Percentiles rank a stretch among this genome's conserved stretches.
Evolutionary conservation across 2,113 vertebrate species (phyloP).

Genomic region (Oryzias woworae): DNA sequence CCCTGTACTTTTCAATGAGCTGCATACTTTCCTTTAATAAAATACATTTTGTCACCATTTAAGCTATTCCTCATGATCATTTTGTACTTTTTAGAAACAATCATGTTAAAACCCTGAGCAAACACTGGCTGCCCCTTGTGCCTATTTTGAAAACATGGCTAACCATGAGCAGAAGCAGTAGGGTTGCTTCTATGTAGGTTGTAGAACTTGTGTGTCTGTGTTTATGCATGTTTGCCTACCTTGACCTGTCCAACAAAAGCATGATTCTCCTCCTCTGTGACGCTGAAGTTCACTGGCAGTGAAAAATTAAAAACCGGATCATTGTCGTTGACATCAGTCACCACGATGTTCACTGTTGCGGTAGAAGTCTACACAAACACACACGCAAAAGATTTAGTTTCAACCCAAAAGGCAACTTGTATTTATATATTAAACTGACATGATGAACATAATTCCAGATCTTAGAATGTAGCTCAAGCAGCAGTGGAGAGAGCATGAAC

Average conservation of each 20-base stretch:
- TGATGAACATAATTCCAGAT: no score
- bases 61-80: no score
- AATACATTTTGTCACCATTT: no score
- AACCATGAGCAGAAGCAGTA: not conserved
- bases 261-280: slow-evolving; percentile 87
- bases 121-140: no score
- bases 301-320: slow-evolving; percentile 87
- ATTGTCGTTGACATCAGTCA: slow-evolving; percentile 97
- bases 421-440: no score
- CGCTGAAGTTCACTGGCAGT: slow-evolving; percentile 88
- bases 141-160: not conserved
- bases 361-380: slow-evolving; percentile 85
- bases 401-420: no score
- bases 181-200: not conserved
- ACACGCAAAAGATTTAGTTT: not conserved
- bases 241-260: slow-evolving; percentile 92
- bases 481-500: no score
- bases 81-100: no score
- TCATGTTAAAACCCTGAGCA: no score
- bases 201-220: not conserved
- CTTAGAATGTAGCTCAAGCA: no score
- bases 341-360: slow-evolving; percentile 86
- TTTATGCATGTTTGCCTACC: slow-evolving; percentile 76
- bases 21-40: no score
- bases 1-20: no score